Percentiles rank a stretch among this genome's conserved stretches.
These are phyloP conservation scores for Silvanus unidentatus DNA, from an alignment of 2,888 invertebrate species.

Conservation along the genomic window DNA sequence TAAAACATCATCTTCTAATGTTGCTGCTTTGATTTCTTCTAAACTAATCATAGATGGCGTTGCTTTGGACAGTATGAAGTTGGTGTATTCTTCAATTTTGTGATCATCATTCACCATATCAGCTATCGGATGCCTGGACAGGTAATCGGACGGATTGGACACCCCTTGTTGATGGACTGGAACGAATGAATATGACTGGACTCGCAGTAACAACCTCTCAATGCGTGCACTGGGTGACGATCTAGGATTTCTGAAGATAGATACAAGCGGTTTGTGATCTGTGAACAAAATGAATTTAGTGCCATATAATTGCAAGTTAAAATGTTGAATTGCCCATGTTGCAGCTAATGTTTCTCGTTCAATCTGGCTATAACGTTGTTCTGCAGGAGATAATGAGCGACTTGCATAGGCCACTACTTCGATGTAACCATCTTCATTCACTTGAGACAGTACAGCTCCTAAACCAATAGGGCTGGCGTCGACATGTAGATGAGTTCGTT, in stretches of 20 bases:
- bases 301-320: conserved; percentile 16
- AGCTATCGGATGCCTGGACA: conserved; percentile 14
- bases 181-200: conserved; percentile 15
- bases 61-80: conserved; percentile 8
- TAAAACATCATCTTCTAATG: conserved; percentile 10
- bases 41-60: conserved; percentile 10
- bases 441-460: conserved; percentile 14
- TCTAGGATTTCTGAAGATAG: conserved; percentile 10
- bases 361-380: conserved; percentile 15
- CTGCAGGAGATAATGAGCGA: conserved; percentile 7
- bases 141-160: conserved; percentile 17
- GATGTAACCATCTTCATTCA: neutral
- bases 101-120: conserved; percentile 1
- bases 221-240: conserved; percentile 12
- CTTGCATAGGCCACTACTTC: conserved; percentile 15
- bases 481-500: conserved; percentile 11
- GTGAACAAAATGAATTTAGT: conserved; percentile 8
- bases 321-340: conserved; percentile 17
- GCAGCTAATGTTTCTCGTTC: conserved; percentile 15
- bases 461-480: conserved; percentile 15
- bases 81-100: conserved; percentile 11
- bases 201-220: conserved; percentile 12
- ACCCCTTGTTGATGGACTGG: conserved; percentile 14
- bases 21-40: conserved; percentile 11
- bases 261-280: conserved; percentile 9